These are phyloP conservation scores for Apotomis betuletana DNA, from an alignment of 2,888 invertebrate species.

Conservation along the genomic window DNA sequence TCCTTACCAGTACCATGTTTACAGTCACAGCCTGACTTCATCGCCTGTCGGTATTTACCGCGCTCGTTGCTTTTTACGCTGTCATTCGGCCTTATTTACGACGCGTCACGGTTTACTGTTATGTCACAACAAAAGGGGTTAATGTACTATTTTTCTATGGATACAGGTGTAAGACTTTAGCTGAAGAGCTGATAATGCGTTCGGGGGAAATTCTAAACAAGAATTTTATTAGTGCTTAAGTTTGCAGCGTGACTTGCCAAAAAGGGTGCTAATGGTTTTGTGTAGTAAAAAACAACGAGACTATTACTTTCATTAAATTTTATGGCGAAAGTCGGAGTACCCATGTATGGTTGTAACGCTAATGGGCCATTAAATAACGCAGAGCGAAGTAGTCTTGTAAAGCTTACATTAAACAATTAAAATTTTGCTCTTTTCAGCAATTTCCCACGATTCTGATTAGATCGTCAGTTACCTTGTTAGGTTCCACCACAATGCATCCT, in stretches of 20 bases:
- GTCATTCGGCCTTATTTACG: conserved; percentile 73
- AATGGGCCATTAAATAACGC: too few species aligned
- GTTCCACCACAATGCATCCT: too few species aligned
- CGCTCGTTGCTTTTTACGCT: conserved; percentile 77
- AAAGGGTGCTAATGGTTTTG: background rate
- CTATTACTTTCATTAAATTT: background rate
- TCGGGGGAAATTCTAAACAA: background rate
- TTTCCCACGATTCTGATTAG: too few species aligned
- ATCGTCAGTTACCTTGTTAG: too few species aligned
- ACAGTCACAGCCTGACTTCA: conserved; percentile 62
- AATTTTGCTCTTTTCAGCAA: too few species aligned
- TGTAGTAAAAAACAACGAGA: background rate
- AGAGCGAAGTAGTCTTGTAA: too few species aligned
- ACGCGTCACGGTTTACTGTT: conserved; percentile 73
- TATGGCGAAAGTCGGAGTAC: background rate
- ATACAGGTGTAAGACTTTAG: conserved; percentile 53
- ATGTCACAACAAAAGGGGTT: conserved; percentile 70
- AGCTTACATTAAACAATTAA: too few species aligned
- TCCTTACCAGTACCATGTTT: conserved; percentile 53
- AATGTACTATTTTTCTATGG: conserved; percentile 68
- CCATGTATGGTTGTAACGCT: background rate
- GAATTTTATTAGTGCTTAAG: background rate
- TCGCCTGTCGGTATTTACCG: conserved; percentile 78
- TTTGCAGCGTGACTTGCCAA: background rate
- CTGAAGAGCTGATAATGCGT: conserved; percentile 32